Conservation (phyloP, 2,888 invertebrate genomes). For the Nemapogon koenigi region DNA sequence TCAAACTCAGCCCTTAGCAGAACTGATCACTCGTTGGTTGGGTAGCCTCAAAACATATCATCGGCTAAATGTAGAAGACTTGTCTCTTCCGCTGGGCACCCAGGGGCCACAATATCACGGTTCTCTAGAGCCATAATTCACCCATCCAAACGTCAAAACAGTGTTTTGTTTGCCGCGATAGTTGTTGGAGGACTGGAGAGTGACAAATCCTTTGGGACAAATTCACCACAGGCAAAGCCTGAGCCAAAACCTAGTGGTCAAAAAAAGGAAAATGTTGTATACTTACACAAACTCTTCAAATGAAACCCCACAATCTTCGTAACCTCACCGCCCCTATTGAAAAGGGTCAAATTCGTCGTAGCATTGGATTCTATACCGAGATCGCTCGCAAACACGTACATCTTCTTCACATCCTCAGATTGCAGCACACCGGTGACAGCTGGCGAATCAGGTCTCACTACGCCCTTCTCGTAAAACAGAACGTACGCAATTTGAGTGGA, state of each 20-base stretch:
- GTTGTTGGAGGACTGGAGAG: too few relatives aligned
- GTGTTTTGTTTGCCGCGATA: too few relatives aligned
- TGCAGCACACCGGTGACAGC: conserved; percentile 31
- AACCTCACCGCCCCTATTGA: conserved; percentile 42
- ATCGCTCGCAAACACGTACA: conserved; percentile 43
- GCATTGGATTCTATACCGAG: conserved; percentile 37
- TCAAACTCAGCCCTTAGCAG: too few relatives aligned
- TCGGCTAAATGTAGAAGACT: too few relatives aligned
- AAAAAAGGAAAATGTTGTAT: too few relatives aligned
- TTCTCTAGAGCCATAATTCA: too few relatives aligned
- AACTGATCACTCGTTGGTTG: too few relatives aligned
- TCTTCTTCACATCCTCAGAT: conserved; percentile 34
- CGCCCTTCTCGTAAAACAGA: conserved; percentile 50
- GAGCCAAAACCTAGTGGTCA: too few relatives aligned
- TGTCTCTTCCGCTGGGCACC: too few relatives aligned
- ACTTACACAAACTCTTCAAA: conserved; percentile 51
- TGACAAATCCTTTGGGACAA: not conserved
- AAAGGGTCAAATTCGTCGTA: conserved; percentile 42
- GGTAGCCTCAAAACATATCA: too few relatives aligned
- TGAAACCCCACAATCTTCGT: conserved; percentile 50
- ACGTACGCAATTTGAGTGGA: conserved; percentile 47
- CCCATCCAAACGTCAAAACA: too few relatives aligned
- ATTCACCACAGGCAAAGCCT: not conserved
- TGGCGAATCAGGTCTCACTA: conserved; percentile 30
- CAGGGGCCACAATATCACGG: too few relatives aligned